These are phyloP conservation scores for Tetrax tetrax DNA, from an alignment of 2,113 vertebrate genomes.

Conservation along the genomic window DNA sequence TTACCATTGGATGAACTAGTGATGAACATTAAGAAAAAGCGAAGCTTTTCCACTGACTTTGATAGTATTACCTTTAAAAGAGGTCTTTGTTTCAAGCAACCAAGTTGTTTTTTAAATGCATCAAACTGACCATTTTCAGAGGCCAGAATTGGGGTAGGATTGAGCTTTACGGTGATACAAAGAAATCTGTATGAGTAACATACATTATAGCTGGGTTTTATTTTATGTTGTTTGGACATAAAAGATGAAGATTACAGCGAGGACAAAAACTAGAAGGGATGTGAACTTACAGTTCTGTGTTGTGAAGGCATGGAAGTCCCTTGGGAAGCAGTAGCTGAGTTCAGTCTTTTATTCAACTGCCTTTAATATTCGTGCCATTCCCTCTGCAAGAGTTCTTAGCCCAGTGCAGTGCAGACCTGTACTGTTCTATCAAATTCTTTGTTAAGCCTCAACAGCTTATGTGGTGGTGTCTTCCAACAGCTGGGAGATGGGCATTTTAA, in stretches of 20 bases:
- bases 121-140: background rate
- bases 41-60: background rate
- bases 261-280: background rate
- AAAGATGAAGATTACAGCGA: background rate
- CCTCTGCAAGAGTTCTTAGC: background rate
- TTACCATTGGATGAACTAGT: background rate
- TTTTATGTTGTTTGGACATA: background rate
- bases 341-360: conserved; percentile 51
- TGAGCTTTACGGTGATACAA: background rate
- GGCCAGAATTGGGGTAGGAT: background rate
- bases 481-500: background rate
- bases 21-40: background rate
- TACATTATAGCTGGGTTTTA: background rate
- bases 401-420: background rate
- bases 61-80: background rate
- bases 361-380: background rate
- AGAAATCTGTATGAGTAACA: background rate
- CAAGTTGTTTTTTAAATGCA: background rate
- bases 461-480: background rate
- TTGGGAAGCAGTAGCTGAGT: conserved; percentile 27
- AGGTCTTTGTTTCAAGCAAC: background rate
- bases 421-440: background rate
- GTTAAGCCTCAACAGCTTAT: background rate
- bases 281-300: background rate
- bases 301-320: background rate